A percentile compares a stretch with the other conserved stretches of the same genome.
These are phyloP conservation scores for Mustela nigripes DNA, from an alignment of 2,113 vertebrate genomes.

Conservation along the genomic window DNA sequence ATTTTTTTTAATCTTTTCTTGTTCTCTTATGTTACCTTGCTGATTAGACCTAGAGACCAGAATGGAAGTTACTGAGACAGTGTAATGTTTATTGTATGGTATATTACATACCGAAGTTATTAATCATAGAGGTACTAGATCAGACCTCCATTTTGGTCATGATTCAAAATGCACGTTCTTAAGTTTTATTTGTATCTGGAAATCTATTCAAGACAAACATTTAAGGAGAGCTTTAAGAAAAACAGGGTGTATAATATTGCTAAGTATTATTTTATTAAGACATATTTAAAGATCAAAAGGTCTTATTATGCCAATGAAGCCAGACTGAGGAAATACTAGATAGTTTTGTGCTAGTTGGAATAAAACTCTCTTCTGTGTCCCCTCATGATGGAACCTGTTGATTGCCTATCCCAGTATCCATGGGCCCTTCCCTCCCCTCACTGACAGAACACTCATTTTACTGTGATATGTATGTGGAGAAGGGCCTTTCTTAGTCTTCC, in stretches of 20 bases:
- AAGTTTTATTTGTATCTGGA: not conserved
- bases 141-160: not conserved
- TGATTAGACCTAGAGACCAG: not conserved
- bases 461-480: not conserved
- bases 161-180: not conserved
- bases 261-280: conserved; percentile 30
- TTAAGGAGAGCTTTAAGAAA: not conserved
- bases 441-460: not conserved
- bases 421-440: not conserved
- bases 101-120: not conserved
- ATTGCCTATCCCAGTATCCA: not conserved
- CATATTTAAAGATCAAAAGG: conserved; percentile 2
- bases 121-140: not conserved
- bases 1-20: not conserved
- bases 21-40: not conserved
- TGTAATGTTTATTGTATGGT: not conserved
- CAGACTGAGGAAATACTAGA: not conserved
- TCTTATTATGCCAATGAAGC: not conserved
- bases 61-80: not conserved
- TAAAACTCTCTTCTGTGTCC: not conserved
- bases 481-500: not conserved
- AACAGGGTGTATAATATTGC: not conserved
- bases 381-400: not conserved
- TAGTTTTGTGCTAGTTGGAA: not conserved
- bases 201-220: not conserved